Conservation (phyloP, 2,888 invertebrate genomes). For the Rotaria macrura region DNA sequence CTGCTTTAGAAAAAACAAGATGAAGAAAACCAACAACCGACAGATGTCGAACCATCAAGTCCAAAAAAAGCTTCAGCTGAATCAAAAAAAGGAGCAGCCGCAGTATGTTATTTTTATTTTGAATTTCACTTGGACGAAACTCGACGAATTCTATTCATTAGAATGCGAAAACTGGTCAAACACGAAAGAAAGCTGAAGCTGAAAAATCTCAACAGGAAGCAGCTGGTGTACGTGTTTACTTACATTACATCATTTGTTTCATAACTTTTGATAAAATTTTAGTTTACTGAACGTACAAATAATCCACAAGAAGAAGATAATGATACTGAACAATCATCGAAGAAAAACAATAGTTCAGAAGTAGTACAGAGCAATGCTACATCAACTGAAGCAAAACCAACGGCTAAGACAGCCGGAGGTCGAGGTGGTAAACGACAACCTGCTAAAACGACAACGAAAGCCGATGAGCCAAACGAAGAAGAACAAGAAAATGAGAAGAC, state of each 20-base stretch:
- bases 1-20: background rate
- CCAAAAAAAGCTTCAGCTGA: background rate
- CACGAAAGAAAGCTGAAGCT: background rate
- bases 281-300: background rate
- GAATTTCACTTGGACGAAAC: background rate
- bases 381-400: background rate
- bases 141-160: background rate
- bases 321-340: background rate
- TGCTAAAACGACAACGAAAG: background rate
- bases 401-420: background rate
- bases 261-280: background rate
- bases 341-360: background rate
- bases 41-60: background rate
- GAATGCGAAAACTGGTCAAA: background rate
- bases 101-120: background rate
- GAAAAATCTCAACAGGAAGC: background rate
- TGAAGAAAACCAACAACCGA: background rate
- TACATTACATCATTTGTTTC: background rate
- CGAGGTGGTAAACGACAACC: background rate
- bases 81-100: background rate
- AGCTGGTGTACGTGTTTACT: background rate
- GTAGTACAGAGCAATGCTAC: background rate
- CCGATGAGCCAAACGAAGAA: background rate
- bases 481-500: background rate
- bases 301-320: background rate